Percentiles rank a stretch among this genome's conserved stretches.
Evolutionary conservation across 2,113 vertebrate species (phyloP).

Genomic region (Vulpes ferrilata): DNA sequence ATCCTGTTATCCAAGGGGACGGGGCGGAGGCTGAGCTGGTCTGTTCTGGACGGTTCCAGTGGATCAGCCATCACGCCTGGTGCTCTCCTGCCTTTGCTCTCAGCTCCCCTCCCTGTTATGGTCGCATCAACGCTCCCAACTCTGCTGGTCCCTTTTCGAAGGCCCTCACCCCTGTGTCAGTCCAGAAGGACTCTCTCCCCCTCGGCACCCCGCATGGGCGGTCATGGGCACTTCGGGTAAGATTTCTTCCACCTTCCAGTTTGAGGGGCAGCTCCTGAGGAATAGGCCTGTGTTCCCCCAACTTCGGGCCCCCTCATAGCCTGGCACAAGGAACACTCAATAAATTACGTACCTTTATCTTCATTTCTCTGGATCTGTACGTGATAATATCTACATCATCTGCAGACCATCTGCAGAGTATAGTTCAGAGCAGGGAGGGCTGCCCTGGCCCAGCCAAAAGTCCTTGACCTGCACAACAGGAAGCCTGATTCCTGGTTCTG

Average conservation of each 20-base stretch:
- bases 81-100: background rate
- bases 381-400: background rate
- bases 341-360: background rate
- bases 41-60: background rate
- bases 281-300: background rate
- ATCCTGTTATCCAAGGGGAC: background rate
- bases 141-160: background rate
- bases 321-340: background rate
- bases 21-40: background rate
- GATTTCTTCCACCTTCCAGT: background rate
- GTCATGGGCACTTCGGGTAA: background rate
- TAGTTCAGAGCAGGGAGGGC: background rate
- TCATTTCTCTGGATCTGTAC: background rate
- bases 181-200: background rate
- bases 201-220: background rate
- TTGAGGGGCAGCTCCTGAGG: background rate
- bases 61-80: rapidly evolving
- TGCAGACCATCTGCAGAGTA: background rate
- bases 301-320: background rate
- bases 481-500: constrained; percentile 23
- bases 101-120: background rate
- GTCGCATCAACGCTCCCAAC: too few relatives aligned
- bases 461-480: background rate
- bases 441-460: background rate
- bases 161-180: too few relatives aligned